A percentile compares a stretch with the other conserved stretches of the same genome.
Evolutionary conservation across 2,888 invertebrate species (phyloP).

Genomic region (Latrodectus elegans): DNA sequence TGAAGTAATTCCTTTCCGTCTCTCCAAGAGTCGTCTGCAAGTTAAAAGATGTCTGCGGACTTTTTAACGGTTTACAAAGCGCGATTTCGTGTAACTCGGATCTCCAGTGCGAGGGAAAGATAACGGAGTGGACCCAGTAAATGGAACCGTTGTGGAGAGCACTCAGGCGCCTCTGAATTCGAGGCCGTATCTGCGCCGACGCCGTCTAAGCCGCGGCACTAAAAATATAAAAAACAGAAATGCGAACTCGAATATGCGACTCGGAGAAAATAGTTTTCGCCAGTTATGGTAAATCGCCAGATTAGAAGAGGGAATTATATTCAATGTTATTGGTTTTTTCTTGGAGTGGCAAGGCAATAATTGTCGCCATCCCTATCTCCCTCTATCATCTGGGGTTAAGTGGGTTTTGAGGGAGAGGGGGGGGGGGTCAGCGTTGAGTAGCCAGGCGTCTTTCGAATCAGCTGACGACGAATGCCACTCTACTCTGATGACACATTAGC

Average conservation of each 20-base stretch:
- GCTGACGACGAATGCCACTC: background rate
- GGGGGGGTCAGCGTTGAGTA: background rate
- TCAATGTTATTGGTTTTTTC: background rate
- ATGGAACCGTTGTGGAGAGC: constrained; percentile 26
- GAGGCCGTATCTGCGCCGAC: constrained; percentile 31
- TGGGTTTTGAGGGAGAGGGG: background rate
- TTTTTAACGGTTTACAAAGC: constrained; percentile 18
- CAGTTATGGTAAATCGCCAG: constrained; percentile 5
- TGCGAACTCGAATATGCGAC: background rate
- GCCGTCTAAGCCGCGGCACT: constrained; percentile 24
- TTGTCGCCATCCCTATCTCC: background rate
- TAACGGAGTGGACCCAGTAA: constrained; percentile 26
- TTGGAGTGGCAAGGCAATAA: background rate
- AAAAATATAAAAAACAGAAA: background rate
- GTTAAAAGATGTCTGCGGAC: constrained; percentile 31
- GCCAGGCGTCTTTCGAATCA: background rate
- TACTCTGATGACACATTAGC: background rate
- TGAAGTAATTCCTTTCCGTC: constrained; percentile 42
- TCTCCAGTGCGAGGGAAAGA: background rate
- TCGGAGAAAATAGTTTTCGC: background rate
- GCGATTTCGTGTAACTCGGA: constrained; percentile 38
- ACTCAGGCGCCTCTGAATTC: constrained; percentile 31
- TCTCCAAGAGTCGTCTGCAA: constrained; percentile 20
- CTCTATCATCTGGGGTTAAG: background rate
- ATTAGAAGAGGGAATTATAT: constrained; percentile 5